phyloP scores from a whole-genome alignment of 2,888 invertebrate species.

The Chrysina gloriosa region DNA sequence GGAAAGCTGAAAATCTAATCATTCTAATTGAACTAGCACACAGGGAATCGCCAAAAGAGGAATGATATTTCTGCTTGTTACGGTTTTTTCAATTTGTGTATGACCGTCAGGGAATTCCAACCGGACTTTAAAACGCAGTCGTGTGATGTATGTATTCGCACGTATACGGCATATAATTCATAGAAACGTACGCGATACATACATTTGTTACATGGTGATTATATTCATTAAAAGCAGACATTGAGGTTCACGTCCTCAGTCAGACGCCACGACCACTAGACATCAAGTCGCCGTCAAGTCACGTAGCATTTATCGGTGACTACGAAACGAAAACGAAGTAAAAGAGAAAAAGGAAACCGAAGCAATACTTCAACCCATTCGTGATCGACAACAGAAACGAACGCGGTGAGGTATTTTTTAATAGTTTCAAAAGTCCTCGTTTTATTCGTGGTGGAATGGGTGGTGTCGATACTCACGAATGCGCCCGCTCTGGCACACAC shows the following conservation, averaged over 20 bases:
- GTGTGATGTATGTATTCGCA: neutral
- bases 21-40: too few species aligned
- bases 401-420: slow-evolving; percentile 9
- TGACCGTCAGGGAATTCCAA: too few species aligned
- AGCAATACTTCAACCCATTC: slow-evolving; percentile 17
- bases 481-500: slow-evolving; percentile 10
- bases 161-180: neutral
- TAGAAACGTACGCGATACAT: neutral
- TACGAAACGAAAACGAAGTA: neutral
- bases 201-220: neutral
- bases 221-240: neutral
- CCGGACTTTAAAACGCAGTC: neutral
- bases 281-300: slow-evolving; percentile 22
- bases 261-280: slow-evolving; percentile 1
- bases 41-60: too few species aligned
- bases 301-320: slow-evolving; percentile 2
- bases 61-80: too few species aligned
- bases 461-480: slow-evolving; percentile 20
- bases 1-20: too few species aligned
- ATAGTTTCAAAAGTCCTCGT: slow-evolving; percentile 7
- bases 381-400: neutral
- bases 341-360: neutral
- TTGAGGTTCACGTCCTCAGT: neutral
- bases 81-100: too few species aligned
- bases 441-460: neutral